Base-by-base conservation (phyloP, 2,797 vertebrate genomes). In the Sebastes hubbsi region DNA sequence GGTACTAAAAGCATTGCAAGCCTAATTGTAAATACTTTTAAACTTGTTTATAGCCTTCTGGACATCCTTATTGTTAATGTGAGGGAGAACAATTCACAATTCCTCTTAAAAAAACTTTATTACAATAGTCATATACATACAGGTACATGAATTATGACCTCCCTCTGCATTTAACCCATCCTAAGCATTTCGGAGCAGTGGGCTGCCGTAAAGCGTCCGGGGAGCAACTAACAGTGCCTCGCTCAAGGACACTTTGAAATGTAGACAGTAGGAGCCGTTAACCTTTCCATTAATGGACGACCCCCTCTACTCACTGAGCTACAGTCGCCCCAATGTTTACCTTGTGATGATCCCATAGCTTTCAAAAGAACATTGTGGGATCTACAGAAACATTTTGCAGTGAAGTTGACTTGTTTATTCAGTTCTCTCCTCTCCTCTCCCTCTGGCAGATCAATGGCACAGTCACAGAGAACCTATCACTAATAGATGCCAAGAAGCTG, bases 381-480 rank as follows among this genome's bases (percentile, higher is more conserved):
- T 64, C 49, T 8, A 29, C 20, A 58, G 49, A 75, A 72, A 62
- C 5, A 36, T 4, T 61, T 1, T 78, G 25, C n/a, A 56, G 2
- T 56, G 18, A 71, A 38, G 25, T 36, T 56, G n/a, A 66, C 27
- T 18, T 74, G 29, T 74, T 29, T 5, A 3, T 70, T 83, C 42
- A 68, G 22, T 42, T 75, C 27, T 78, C 66, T 38, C 80, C 14
- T 11, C 76, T 72, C 29, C 49, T 74, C 49, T 60, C 77, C 34
- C 62, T 68, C 25, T 72, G 60, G 62, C 89, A 99, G 98, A 99
- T 99, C 95, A 99, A 99, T 88, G 98, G 98, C 92, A 99, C 98
- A 20, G 98, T 99, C 90, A 99, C 98, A 2, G 98, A 99, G 96
- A 99, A 99, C 90, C 97, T 99, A 95, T 99, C 98, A 52, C 93